Percentiles rank a stretch among this genome's conserved stretches.
These are phyloP conservation scores for Beroe ovata DNA, from an alignment of 37 sponge, comb jelly and placozoan genomes.

Conservation along the genomic window DNA sequence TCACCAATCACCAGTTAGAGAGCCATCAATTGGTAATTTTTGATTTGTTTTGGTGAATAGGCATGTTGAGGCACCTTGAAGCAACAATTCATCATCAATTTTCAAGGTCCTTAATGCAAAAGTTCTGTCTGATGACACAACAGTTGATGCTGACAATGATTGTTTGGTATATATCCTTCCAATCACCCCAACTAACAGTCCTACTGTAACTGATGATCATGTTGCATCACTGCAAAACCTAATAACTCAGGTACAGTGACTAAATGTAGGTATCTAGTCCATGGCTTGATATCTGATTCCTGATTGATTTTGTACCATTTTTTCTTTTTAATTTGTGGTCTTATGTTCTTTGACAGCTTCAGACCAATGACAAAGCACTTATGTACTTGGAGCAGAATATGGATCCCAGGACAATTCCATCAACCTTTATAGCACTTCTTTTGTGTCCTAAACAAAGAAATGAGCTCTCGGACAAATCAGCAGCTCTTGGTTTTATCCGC, in stretches of 20 bases:
- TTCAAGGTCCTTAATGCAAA: constrained; percentile 20
- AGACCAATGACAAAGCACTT: constrained; percentile 45
- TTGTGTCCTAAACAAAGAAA: constrained; percentile 1
- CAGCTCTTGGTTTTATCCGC: neutral
- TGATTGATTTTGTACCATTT: too few species aligned
- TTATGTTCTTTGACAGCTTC: too few species aligned
- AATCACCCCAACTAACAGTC: neutral
- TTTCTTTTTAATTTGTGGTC: too few species aligned
- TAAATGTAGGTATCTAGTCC: neutral
- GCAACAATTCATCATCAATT: neutral
- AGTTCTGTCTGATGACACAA: constrained; percentile 22
- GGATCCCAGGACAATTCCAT: constrained; percentile 36
- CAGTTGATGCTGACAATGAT: constrained; percentile 45
- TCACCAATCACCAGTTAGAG: constrained; percentile 40
- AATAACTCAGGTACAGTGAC: constrained; percentile 5
- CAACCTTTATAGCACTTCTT: constrained; percentile 46
- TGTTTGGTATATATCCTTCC: neutral
- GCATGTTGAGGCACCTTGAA: neutral
- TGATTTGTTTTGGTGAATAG: neutral
- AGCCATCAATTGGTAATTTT: constrained; percentile 42
- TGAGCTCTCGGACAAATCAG: neutral
- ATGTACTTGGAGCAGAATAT: constrained; percentile 7
- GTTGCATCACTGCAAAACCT: constrained; percentile 9
- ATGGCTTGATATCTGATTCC: neutral
- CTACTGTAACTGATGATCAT: constrained; percentile 41